phyloP scores from a whole-genome alignment of 2,797 vertebrate genomes.

The Siniperca obscura region DNA sequence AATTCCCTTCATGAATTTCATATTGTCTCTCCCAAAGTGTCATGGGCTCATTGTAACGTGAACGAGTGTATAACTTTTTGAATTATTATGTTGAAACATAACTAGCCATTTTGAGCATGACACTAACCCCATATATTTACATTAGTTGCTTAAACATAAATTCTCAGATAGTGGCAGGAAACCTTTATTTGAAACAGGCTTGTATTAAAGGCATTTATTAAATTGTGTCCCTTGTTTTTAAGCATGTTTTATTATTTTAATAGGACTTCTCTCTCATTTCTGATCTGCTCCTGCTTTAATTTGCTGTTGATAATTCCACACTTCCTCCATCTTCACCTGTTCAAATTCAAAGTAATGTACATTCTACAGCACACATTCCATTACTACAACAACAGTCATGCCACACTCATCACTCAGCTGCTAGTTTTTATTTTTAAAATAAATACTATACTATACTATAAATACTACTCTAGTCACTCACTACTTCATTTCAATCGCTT shows the following conservation, averaged over 20 bases:
- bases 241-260: not conserved
- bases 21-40: not conserved
- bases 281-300: not conserved
- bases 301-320: not conserved
- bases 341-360: not conserved
- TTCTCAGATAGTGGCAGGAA: not conserved
- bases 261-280: not conserved
- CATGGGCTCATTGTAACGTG: not conserved
- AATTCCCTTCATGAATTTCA: slow-evolving; percentile 1
- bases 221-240: not conserved
- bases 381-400: not conserved
- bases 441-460: not conserved
- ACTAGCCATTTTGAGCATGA: not conserved
- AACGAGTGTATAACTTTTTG: not conserved
- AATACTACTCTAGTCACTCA: not conserved
- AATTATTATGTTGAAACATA: not conserved
- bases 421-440: not conserved
- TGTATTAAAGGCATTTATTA: not conserved
- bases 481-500: not conserved
- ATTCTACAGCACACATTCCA: not conserved
- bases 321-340: not conserved
- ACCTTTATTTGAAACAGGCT: not conserved
- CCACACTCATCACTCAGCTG: not conserved
- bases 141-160: not conserved
- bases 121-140: not conserved